Evolutionary conservation across 1,140 invertebrate genomes (phyloP), one percentile per base, ranked within the genome.

Genomic region (Hetaerina americana): DNA sequence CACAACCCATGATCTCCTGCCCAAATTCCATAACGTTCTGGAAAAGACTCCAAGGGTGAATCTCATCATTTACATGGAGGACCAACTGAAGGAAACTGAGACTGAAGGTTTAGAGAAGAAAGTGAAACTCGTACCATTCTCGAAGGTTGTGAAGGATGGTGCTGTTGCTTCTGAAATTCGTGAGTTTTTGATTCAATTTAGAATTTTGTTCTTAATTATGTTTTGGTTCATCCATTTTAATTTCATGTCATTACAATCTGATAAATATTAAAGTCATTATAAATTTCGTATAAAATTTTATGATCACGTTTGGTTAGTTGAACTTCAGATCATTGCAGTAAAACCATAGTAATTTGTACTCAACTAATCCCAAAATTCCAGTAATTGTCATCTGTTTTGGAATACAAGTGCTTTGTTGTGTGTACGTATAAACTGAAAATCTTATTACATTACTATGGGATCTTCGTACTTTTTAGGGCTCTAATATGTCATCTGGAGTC

Each of bases 21-120:
- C 92, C 22, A 97, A 97, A 83, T 92, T 97, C 79, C 92, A 90
- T 79, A 86, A 87, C 27, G 86, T 95, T 69, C 80, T 95, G 24
- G 79, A 82, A 1, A 85, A 87, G 76, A 88, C 88, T 22, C 88
- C 89, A 0, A 82, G 83, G 28, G 89, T 95, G 0, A 85, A 89
- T 74, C 92, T 89, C 72, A 82, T 97, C 22, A 89, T 97, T 76
- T 96, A 90, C 77, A 95, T 97, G 90, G 91, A 94, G 80, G 92
- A 94, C 82, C 91, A 93, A 77, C 80, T 95, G 69, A 87, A 88
- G 73, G 81, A 84, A 67, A 89, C 90, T 0, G 87, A 91, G 22
- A 86, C 81, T 6, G 83, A 78, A 10, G 89, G 87, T 3, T 92
- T 85, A 76, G 89, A 91, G 78, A 85, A 87, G 5, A 85, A 84